Evolutionary conservation across 1,140 invertebrate species (phyloP), one percentile per base, ranked within the genome.

Genomic region (Tribolium castaneum): DNA sequence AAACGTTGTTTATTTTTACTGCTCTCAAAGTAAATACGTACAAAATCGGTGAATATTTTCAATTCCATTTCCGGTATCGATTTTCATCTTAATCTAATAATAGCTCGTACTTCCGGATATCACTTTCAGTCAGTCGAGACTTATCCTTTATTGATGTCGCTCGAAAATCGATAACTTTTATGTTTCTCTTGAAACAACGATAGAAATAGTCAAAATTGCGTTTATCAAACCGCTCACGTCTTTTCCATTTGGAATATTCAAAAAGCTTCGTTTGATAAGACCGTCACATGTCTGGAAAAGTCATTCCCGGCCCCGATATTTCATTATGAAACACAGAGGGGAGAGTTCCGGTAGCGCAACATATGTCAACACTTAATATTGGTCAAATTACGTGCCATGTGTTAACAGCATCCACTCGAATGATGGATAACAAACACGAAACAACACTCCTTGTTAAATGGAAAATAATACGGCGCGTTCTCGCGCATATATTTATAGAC

Each of bases 321-420:
- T 72, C 39, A 45, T 49, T 49, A 49, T 72, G 50, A 19, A 62
- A 16, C 5, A 22, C 39, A 45, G 19, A 50, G 70, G 39, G 70
- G 14, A 35, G 14, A 70, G 45, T 49, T 49, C 39, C n/a, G 70
- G 16, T 51, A 45, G 19, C 35, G 10, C 34, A 72, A 72, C 70
- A 72, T 51, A 72, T 72, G 70, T 72, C 70, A 72, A 72, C 70
- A 72, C 70, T 72, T 51, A 72, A 72, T 72, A 72, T 72, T 72
- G 70, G 70, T 72, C 70, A 72, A 72, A 72, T 72, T 72, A 72
- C 70, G 22, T 49, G 50, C 19, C 70, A 72, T 72, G 70, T 72
- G 70, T 25, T 51, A 72, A 72, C 70, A 13, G 14, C 50, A 6
- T 72, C 50, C 35, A 13, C 19, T 50, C 14, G 35, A 72, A 45